A percentile compares a stretch with the other conserved stretches of the same genome.
Conservation (phyloP, 2,797 vertebrate genomes). For the Mormyrops attenuatus region DNA sequence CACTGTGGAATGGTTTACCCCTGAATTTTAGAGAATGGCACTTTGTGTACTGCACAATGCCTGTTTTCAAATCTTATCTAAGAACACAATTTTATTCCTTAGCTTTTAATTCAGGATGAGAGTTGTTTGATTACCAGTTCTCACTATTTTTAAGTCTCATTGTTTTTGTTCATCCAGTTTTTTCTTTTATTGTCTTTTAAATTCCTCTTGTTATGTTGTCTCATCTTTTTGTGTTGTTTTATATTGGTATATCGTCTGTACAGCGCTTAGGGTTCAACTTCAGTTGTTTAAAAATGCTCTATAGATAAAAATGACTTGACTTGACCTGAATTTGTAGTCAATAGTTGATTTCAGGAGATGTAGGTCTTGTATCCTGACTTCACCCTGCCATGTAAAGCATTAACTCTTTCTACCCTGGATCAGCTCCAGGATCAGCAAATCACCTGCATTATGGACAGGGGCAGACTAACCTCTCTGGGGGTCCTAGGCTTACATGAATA, state of each 20-base stretch:
- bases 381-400: neutral
- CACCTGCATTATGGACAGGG: neutral
- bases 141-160: neutral
- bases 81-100: no score
- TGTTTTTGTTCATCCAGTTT: no score
- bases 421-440: neutral
- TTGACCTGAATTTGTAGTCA: slow-evolving; percentile 17
- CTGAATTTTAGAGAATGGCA: no score
- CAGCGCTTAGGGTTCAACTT: neutral
- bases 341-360: neutral
- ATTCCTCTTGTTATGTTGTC: no score
- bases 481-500: neutral
- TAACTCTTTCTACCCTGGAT: neutral
- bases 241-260: neutral
- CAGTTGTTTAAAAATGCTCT: neutral
- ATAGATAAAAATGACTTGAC: neutral
- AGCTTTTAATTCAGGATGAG: no score
- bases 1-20: no score
- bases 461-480: neutral
- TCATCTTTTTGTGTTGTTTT: neutral
- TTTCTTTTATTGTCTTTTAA: no score
- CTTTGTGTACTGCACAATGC: no score
- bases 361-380: slow-evolving; percentile 11
- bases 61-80: no score
- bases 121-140: neutral